Evolutionary conservation across 2,113 vertebrate species (phyloP), one percentile per base, ranked within the genome.

Genomic region (Sylvietta virens): DNA sequence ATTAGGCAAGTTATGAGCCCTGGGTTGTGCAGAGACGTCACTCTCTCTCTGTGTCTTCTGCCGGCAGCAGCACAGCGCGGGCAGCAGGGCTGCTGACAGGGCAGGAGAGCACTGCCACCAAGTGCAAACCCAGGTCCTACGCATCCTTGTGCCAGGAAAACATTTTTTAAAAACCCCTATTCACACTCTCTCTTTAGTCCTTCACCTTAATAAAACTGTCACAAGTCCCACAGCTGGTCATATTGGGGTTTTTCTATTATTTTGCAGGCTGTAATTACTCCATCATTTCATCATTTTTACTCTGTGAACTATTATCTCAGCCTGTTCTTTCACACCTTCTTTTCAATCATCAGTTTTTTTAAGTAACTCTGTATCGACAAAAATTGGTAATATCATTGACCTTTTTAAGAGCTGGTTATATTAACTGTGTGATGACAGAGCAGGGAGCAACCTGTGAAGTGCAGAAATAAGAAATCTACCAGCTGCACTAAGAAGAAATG

Each of bases 51-150:
- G 0, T 13, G 48, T 24, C 42, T 70, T 42, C 50, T 27, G 69
- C 54, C 66, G 57, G 37, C 27, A 84, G 61, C 71, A 62, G 70
- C 45, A 48, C 42, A 57, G 65, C 7, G 3, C 2, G 1, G 44
- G 28, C 47, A 22, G 57, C 11, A 3, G 71, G 39, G 56, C 42
- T 87, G 64, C 40, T 31, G 3, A 48, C 86, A 90, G 87, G 45
- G 8, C 5, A 62, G 89, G 87, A 90, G 72, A 95, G 95, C 92
- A 95, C 92, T 97, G 96, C 97, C 97, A 96, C 92, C 96, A 97
- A 97, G 95, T 89, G 96, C 95, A 94, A 88, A 92, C 33, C 20
- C 50, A 57, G 64, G 23, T 88, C 33, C 72, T 83, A 44, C 35
- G 0, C 79, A 90, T 31, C 19, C n/a, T 40, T 1, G 1, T 53